Percentiles rank a stretch among this genome's conserved stretches.
Conservation (phyloP, 2,797 vertebrate genomes). For the Hephaestus fuliginosus region DNA sequence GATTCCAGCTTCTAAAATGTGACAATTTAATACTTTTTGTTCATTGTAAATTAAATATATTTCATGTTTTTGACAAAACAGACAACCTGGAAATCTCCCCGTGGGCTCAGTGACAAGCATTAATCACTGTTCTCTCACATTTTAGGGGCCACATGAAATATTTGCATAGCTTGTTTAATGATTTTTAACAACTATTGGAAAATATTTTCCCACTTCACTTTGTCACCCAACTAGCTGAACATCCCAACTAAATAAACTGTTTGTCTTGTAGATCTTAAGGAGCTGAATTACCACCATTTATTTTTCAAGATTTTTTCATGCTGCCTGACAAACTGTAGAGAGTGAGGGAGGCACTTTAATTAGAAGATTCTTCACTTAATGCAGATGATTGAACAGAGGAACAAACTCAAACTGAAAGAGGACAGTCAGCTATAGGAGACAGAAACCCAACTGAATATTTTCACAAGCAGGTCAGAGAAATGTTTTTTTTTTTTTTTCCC, state of each 20-base stretch:
- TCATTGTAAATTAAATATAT: background rate
- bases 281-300: background rate
- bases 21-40: background rate
- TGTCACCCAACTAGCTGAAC: background rate
- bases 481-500: background rate
- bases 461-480: constrained; percentile 1
- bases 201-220: background rate
- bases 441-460: background rate
- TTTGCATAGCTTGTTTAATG: background rate
- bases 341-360: background rate
- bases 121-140: background rate
- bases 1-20: background rate
- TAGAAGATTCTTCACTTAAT: background rate
- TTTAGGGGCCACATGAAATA: background rate
- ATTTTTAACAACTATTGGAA: background rate
- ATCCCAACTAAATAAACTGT: background rate
- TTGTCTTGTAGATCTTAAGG: background rate
- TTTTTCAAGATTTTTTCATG: background rate
- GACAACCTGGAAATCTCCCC: background rate
- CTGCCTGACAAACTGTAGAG: background rate
- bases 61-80: background rate
- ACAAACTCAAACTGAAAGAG: background rate
- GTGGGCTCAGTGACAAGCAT: background rate
- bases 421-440: background rate
- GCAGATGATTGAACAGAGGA: background rate